These are phyloP conservation scores for Zaprionus kolodkinae DNA, from an alignment of 1,140 invertebrate genomes.

Conservation along the genomic window DNA sequence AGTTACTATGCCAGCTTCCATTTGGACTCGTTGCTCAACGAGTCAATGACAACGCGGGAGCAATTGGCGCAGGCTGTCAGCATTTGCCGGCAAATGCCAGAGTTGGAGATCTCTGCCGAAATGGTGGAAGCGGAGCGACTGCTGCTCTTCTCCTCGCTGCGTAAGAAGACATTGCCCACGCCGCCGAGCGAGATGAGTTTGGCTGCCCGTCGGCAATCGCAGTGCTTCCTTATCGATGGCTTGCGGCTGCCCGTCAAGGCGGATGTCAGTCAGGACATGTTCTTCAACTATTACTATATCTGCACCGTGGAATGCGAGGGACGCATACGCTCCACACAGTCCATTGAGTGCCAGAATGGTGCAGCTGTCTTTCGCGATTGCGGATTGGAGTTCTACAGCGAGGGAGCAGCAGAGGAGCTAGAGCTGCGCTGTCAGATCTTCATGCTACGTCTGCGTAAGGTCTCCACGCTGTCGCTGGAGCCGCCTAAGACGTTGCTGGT, in stretches of 20 bases:
- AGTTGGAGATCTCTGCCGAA: constrained; percentile 74
- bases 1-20: constrained; percentile 62
- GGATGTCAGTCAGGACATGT: constrained; percentile 71
- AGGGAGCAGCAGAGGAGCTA: constrained; percentile 37
- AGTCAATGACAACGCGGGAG: constrained; percentile 58
- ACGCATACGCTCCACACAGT: constrained; percentile 75
- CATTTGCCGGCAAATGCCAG: constrained; percentile 75
- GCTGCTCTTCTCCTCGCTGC: constrained; percentile 66
- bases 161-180: constrained; percentile 14
- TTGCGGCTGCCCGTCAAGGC: constrained; percentile 67
- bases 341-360: constrained; percentile 72
- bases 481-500: constrained; percentile 53
- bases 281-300: constrained; percentile 82
- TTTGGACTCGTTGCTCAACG: constrained; percentile 63
- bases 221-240: constrained; percentile 64
- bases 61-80: constrained; percentile 74
- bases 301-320: constrained; percentile 74
- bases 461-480: constrained; percentile 69
- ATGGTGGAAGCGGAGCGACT: constrained; percentile 81
- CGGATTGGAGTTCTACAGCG: constrained; percentile 68
- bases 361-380: constrained; percentile 71
- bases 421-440: constrained; percentile 73
- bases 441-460: constrained; percentile 75
- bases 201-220: constrained; percentile 9
- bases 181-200: neutral